phyloP scores from a whole-genome alignment of 2,888 invertebrate genomes.

The Ferrisia virgata region DNA sequence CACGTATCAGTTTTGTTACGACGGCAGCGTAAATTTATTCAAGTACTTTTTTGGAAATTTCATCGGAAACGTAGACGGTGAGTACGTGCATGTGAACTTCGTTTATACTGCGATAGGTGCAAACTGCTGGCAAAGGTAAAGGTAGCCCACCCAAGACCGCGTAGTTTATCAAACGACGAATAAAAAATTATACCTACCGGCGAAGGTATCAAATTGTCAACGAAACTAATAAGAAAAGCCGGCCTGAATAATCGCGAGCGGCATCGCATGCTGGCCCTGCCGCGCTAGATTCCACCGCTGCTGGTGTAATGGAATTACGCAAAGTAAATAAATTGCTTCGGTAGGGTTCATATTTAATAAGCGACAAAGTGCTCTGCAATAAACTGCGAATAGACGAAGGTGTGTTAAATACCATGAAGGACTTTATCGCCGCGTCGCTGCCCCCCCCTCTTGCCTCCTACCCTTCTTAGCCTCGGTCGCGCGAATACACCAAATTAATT shows the following conservation, averaged over 20 bases:
- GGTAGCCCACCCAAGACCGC: too few species aligned
- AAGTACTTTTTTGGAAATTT: background rate
- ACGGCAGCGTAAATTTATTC: conserved; percentile 10
- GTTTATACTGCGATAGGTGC: too few species aligned
- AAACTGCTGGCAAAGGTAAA: too few species aligned
- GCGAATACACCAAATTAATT: background rate
- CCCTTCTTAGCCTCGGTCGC: too few species aligned
- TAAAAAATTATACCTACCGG: background rate
- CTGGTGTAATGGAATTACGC: background rate
- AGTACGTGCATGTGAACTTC: too few species aligned
- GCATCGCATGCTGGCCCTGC: too few species aligned
- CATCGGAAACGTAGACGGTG: background rate
- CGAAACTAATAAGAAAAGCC: conserved; percentile 28
- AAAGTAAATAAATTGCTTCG: conserved; percentile 20
- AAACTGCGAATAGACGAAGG: conserved; percentile 9
- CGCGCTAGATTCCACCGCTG: too few species aligned
- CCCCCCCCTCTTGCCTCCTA: too few species aligned
- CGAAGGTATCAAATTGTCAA: background rate
- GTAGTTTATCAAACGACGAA: conserved; percentile 8
- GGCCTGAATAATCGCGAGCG: background rate
- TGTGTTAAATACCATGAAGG: conserved; percentile 28
- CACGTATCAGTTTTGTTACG: conserved; percentile 30
- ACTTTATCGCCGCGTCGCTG: background rate
- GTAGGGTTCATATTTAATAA: conserved; percentile 23
- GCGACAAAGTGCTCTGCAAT: conserved; percentile 20